Base-by-base conservation (phyloP, 2,113 vertebrate genomes). In the Rousettus leschenaultii region DNA sequence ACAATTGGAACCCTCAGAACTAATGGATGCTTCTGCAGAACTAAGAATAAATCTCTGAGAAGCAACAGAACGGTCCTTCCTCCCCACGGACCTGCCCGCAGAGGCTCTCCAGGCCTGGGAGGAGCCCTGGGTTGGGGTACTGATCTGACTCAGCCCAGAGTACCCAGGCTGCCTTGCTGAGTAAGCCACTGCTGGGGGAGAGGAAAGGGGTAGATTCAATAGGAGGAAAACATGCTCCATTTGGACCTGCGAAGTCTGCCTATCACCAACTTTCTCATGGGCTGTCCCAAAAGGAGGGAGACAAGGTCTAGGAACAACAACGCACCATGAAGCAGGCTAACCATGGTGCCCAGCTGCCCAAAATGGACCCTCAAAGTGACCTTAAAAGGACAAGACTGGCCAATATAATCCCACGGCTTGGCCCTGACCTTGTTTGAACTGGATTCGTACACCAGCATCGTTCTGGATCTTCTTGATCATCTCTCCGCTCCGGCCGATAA, bases 381-480 rank as follows among this genome's bases (percentile, higher is more conserved):
- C 22, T 77, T 15, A 14, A 16, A 21, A 35, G 70, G 22, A 63
- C 71, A 51, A 38, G 13, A 53, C 26, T 7, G 7, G 6, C 13
- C 4, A 6, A 40, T 66, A 33, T 11, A 2, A 13, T 22, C 78
- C 7, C 30, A 30, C 2, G 13, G 30, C 16, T 21, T 0, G 28
- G n/a, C 35, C 77, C 95, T 94, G 77, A 99, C 99, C 99, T 98
- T 99, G 99, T 97, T 99, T 99, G 96, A 99, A 99, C 98, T 99
- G 99, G 97, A 99, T 99, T 97, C 99, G 98, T 65, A 99, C 99
- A 0, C 99, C 99, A 0, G 99, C 99, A 0, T 99, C 99, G 0
- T 99, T 99, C 98, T 99, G 99, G 91, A 99, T 99, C 97, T 99
- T 99, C 97, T 99, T 99, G 75, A 99, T 99, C 99, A 99, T 99